These are phyloP conservation scores for Mus spicilegus DNA, from an alignment of 2,113 vertebrate genomes.

Conservation along the genomic window DNA sequence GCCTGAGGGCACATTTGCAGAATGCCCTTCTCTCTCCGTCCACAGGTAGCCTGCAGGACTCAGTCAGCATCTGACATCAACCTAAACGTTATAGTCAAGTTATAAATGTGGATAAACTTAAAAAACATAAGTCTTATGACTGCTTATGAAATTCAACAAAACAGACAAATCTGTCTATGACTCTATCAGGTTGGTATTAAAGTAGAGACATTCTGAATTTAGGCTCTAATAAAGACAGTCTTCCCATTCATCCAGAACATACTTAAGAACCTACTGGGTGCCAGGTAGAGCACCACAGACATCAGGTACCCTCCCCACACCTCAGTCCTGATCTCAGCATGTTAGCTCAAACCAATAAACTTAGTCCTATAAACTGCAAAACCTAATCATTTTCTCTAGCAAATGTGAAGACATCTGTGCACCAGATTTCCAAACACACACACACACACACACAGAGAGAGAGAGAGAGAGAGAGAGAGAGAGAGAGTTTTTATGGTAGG, in stretches of 20 bases:
- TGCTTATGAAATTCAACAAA: background rate
- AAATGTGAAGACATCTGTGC: background rate
- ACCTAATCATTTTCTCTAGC: background rate
- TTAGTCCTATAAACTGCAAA: background rate
- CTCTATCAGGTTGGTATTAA: background rate
- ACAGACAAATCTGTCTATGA: background rate
- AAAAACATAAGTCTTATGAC: background rate
- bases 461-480: too few relatives aligned
- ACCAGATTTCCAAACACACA: background rate
- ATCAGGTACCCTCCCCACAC: background rate
- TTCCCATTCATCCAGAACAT: background rate
- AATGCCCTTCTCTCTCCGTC: background rate
- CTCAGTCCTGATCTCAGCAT: background rate
- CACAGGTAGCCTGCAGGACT: background rate
- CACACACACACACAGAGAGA: too few relatives aligned
- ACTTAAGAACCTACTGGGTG: background rate
- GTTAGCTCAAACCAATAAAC: background rate
- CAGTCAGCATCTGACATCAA: background rate
- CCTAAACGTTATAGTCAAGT: constrained; percentile 3
- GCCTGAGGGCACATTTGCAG: background rate
- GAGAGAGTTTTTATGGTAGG: background rate
- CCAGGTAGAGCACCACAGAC: background rate
- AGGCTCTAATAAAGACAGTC: background rate
- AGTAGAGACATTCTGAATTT: background rate
- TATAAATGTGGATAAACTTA: background rate